Conservation (phyloP, 2,113 vertebrate species). For the Holacanthus passer region DNA sequence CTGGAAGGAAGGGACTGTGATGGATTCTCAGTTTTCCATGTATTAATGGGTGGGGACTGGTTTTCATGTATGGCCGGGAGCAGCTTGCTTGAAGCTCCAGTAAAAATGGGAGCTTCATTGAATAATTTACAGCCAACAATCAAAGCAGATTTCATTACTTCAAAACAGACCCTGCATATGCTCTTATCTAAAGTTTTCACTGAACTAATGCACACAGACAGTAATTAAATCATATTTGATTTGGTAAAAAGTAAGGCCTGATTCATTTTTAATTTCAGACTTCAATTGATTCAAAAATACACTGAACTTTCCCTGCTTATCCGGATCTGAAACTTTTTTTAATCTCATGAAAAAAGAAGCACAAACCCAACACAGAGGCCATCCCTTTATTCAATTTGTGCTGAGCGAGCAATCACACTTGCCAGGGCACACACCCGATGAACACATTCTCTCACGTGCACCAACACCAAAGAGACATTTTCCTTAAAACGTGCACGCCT, state of each 20-base stretch:
- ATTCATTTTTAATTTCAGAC: not conserved
- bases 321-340: not conserved
- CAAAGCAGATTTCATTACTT: slow-evolving; percentile 29
- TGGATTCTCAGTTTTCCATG: slow-evolving; percentile 12
- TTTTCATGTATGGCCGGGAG: slow-evolving; percentile 3
- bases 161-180: not conserved
- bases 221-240: not conserved
- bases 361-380: not conserved
- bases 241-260: not conserved
- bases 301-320: not conserved
- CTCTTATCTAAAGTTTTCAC: not conserved
- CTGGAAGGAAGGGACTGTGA: not conserved
- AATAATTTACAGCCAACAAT: slow-evolving; percentile 54
- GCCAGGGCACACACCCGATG: not conserved
- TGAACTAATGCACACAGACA: not conserved
- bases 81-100: not conserved
- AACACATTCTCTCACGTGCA: not conserved
- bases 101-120: slow-evolving; percentile 1
- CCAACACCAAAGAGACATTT: slow-evolving; percentile 4
- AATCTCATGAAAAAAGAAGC: not conserved
- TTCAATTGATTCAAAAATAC: no score
- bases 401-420: not conserved
- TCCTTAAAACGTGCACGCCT: not conserved
- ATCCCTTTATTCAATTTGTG: not conserved
- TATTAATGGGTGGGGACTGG: slow-evolving; percentile 1